Evolutionary conservation across 2,797 vertebrate species (phyloP).

Genomic region (Ceyx erithaca): DNA sequence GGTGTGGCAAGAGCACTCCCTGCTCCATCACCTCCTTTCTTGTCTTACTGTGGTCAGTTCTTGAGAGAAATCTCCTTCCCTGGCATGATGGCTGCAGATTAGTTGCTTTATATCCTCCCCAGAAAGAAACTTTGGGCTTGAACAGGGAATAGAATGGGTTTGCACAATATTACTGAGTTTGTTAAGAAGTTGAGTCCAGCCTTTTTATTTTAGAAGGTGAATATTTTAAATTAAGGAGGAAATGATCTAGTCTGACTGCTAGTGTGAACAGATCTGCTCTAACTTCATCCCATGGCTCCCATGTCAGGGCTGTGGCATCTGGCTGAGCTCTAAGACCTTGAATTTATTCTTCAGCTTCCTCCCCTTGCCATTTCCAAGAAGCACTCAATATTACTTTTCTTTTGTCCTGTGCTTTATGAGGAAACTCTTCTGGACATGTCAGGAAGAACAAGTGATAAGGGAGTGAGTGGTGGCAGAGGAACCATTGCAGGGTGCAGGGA

Average conservation of each 20-base stretch:
- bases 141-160: accelerated
- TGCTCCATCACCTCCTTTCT: accelerated
- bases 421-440: not conserved
- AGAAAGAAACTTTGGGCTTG: not conserved
- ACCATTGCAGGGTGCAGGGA: not conserved
- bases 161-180: not conserved
- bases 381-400: not conserved
- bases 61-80: not conserved
- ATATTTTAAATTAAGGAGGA: not conserved
- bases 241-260: not conserved
- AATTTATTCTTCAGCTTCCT: not conserved
- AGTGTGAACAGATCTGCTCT: not conserved
- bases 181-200: not conserved
- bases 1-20: not conserved
- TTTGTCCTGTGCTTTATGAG: not conserved
- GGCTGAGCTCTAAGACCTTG: not conserved
- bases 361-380: not conserved
- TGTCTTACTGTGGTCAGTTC: not conserved
- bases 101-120: not conserved
- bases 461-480: not conserved
- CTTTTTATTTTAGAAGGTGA: not conserved
- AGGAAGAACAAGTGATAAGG: not conserved
- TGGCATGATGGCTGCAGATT: not conserved
- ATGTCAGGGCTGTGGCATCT: not conserved
- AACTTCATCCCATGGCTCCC: not conserved